Evolutionary conservation across 1,140 invertebrate genomes (phyloP), one percentile per base, ranked within the genome.

Genomic region (Bombus difficillimus): DNA sequence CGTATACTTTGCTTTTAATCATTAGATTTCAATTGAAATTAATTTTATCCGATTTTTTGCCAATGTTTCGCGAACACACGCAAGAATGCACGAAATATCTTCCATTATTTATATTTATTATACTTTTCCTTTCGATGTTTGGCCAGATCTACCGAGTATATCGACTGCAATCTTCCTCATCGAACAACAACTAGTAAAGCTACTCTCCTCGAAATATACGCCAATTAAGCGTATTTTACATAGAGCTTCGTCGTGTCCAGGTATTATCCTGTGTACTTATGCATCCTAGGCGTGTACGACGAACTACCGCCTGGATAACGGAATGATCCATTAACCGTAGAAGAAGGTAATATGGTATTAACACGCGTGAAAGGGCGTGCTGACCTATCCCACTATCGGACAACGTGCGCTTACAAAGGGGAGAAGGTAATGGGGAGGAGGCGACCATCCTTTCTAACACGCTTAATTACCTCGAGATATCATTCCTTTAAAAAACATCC

Each of bases 391-490:
- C 81, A 91, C 85, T 82, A 28, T 69, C 80, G 85, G 66, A 85
- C 78, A 66, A 37, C 64, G 78, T 89, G 77, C 76, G 71, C 73
- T 81, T 76, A 53, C 47, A 78, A 90, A 87, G 87, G 88, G 89
- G 86, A 72, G 88, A 90, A 89, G 87, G 77, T 91, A 86, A 81
- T 77, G 57, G 87, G 82, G 3, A 39, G 66, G 79, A 71, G 83
- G 82, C 39, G 47, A 22, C 82, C 73, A 76, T 71, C 88, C 78
- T 87, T 89, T 37, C 79, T 68, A 64, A 43, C 41, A 78, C 81
- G 87, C 85, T 90, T 91, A 91, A 93, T 93, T 93, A 91, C 88
- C 85, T 64, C 85, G 73, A 81, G 88, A 89, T 89, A 90, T 89
- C 82, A 93, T 87, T 90, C 83, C 87, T 88, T 76, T 68, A 62